Percentiles rank a stretch among this genome's conserved stretches.
These are phyloP conservation scores for Drosophila saltans DNA, from an alignment of 1,140 invertebrate genomes.

Conservation along the genomic window DNA sequence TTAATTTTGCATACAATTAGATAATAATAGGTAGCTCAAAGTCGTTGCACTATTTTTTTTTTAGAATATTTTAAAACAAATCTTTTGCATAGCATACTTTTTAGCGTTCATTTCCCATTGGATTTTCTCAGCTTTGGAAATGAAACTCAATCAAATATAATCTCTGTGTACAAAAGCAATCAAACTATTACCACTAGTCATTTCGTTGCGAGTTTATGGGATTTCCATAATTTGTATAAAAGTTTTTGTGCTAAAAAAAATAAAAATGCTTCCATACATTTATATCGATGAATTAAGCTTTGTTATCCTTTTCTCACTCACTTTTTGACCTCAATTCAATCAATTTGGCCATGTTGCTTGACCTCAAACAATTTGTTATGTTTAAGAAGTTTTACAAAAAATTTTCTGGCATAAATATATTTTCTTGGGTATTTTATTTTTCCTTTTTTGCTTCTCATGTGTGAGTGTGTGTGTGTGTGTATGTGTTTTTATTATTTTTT, in stretches of 20 bases:
- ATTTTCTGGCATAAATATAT: constrained; percentile 1
- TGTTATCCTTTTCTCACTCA: too few relatives aligned
- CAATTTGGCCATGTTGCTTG: not conserved
- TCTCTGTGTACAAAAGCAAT: not conserved
- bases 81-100: constrained; percentile 3
- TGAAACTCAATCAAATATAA: not conserved
- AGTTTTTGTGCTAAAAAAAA: too few relatives aligned
- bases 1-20: too few relatives aligned
- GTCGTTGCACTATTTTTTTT: not conserved
- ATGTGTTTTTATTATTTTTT: not conserved
- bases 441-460: too few relatives aligned
- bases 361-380: not conserved
- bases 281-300: too few relatives aligned
- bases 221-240: too few relatives aligned
- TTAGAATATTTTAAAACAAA: not conserved
- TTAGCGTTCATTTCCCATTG: not conserved
- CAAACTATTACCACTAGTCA: too few relatives aligned
- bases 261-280: too few relatives aligned
- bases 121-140: not conserved
- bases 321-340: too few relatives aligned
- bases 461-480: too few relatives aligned
- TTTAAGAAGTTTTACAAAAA: not conserved
- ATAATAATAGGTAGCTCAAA: not conserved
- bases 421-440: not conserved
- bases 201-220: too few relatives aligned